These are phyloP conservation scores for Camptogramma bilineatum DNA, from an alignment of 2,888 invertebrate genomes.

Conservation along the genomic window DNA sequence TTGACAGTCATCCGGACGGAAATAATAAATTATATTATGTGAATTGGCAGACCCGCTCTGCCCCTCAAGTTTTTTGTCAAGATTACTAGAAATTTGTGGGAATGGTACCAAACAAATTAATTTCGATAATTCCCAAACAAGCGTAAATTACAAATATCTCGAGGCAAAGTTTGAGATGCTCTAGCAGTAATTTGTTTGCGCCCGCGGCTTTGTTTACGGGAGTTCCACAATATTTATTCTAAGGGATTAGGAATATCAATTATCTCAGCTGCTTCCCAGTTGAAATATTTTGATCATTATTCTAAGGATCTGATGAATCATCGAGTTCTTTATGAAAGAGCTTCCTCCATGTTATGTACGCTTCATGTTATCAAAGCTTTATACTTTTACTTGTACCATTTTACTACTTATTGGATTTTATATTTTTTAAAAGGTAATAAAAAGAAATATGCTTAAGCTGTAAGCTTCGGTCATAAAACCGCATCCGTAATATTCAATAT, in stretches of 20 bases:
- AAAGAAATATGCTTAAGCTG: too few relatives aligned
- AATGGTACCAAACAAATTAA: conserved; percentile 31
- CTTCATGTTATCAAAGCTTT: too few relatives aligned
- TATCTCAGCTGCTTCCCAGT: conserved; percentile 55
- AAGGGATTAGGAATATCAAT: conserved; percentile 63
- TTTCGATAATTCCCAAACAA: conserved; percentile 52
- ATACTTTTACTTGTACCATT: too few relatives aligned
- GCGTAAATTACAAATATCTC: conserved; percentile 54
- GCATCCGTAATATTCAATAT: too few relatives aligned
- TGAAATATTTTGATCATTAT: conserved; percentile 54
- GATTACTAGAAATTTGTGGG: neutral
- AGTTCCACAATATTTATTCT: conserved; percentile 72
- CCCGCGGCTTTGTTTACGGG: conserved; percentile 59
- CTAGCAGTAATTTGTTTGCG: conserved; percentile 73
- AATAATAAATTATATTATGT: too few relatives aligned
- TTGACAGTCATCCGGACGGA: too few relatives aligned
- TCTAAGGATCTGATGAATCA: conserved; percentile 4
- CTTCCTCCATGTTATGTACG: neutral
- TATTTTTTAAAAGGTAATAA: too few relatives aligned
- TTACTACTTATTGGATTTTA: too few relatives aligned
- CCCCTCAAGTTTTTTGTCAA: too few relatives aligned
- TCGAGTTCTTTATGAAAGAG: neutral
- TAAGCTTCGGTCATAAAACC: too few relatives aligned
- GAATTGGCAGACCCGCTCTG: too few relatives aligned
- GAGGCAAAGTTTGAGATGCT: conserved; percentile 67